A percentile compares a stretch with the other conserved stretches of the same genome.
These are phyloP conservation scores for Ichneumoninae sp. DNA, from an alignment of 2,888 invertebrate genomes.

Conservation along the genomic window DNA sequence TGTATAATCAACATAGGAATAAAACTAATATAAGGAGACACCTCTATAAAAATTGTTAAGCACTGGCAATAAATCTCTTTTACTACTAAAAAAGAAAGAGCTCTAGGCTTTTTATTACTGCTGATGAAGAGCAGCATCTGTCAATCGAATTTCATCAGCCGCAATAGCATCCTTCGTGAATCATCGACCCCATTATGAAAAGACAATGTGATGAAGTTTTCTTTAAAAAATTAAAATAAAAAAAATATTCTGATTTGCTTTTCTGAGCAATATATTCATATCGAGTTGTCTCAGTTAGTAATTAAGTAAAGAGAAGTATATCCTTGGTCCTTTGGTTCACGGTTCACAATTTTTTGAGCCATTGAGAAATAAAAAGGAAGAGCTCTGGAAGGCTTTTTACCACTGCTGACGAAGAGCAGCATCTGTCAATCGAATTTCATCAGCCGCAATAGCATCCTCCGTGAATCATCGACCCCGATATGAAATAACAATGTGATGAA, in stretches of 20 bases:
- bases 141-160: not conserved
- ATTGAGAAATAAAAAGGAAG: not conserved
- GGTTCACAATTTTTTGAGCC: too few species aligned
- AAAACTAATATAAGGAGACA: too few species aligned
- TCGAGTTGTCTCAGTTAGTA: too few species aligned
- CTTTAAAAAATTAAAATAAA: slow-evolving; percentile 5
- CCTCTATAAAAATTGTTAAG: too few species aligned
- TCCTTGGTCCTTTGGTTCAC: too few species aligned
- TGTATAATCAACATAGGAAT: too few species aligned
- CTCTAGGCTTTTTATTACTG: not conserved
- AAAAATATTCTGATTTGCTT: too few species aligned
- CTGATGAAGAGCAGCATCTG: not conserved
- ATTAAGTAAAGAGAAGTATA: too few species aligned
- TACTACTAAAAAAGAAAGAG: not conserved
- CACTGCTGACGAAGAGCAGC: not conserved
- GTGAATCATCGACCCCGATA: slow-evolving; percentile 2
- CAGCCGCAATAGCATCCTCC: not conserved
- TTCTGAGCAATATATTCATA: too few species aligned
- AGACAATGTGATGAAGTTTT: slow-evolving; percentile 43
- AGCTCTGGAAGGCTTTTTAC: not conserved
- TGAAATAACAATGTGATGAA: slow-evolving; percentile 56
- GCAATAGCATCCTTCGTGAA: not conserved
- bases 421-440: not conserved
- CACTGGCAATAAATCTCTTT: too few species aligned
- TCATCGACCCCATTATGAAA: slow-evolving; percentile 39